Base-by-base conservation (phyloP, 2,888 invertebrate species). In the Xestia rhomboidea region DNA sequence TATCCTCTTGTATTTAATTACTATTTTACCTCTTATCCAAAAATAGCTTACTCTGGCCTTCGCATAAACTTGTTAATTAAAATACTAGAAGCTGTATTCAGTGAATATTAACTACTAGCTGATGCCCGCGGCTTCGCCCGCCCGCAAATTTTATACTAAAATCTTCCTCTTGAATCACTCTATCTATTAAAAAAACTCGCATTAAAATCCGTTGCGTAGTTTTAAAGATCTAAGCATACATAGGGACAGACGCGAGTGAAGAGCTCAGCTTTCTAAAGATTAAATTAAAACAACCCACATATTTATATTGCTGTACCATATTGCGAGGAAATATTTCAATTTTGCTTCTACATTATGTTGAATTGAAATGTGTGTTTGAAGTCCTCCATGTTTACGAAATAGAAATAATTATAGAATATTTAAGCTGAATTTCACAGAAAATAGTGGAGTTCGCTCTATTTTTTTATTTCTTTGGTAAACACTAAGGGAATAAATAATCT, bases 51-150 rank as follows among this genome's bases (percentile, higher is more conserved):
- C 54, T 54, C 30, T 60, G 51, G 38, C 64, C 70, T 64, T 82
- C 49, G 51, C n/a, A 73, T 73, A 68, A 73, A 85, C 54, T 73
- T 62, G 77, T 82, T 82, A 63, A 85, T 85, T 82, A 81, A 80
- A 81, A 75, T 75, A 68, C 46, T 81, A 21, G 51, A n/a, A 54
- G 30, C 46, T 30, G 21, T 66, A 46, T 71, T 84, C 49, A 68
- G 70, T 57, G 67, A 68, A 82, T 77, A 60, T 62, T 77, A 62
- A 77, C 60, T 57, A n/a, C n/a, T n/a, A n/a, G n/a, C n/a, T n/a
- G n/a, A n/a, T n/a, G n/a, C n/a, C n/a, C n/a, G n/a, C n/a, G n/a
- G n/a, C n/a, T n/a, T n/a, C n/a, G n/a, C n/a, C n/a, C n/a, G n/a
- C n/a, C n/a, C n/a, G n/a, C n/a, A n/a, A n/a, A n/a, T n/a, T n/a